A percentile compares a stretch with the other conserved stretches of the same genome.
Evolutionary conservation across 2,888 invertebrate species (phyloP).

Genomic region (Ptilodon capucinus): DNA sequence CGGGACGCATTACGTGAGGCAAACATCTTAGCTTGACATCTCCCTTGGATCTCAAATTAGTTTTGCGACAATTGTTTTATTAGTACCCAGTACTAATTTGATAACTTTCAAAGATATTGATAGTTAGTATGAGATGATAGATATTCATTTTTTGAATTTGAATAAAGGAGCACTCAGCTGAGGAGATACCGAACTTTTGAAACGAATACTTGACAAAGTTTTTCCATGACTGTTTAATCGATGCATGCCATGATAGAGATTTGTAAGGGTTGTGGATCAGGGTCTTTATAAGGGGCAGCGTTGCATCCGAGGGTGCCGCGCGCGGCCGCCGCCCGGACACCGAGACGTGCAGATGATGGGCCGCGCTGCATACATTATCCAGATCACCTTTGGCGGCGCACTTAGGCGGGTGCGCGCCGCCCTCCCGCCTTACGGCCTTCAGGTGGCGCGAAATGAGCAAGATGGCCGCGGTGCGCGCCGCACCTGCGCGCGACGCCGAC

Average conservation of each 20-base stretch:
- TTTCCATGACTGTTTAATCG: not conserved
- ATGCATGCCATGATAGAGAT: not conserved
- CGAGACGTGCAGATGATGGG: conserved; percentile 73
- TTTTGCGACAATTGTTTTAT: too few relatives aligned
- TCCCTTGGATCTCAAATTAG: too few relatives aligned
- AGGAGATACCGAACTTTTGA: not conserved
- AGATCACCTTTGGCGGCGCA: conserved; percentile 83
- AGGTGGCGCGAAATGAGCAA: conserved; percentile 96
- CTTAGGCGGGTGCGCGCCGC: conserved; percentile 81
- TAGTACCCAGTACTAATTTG: too few relatives aligned
- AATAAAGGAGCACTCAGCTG: too few relatives aligned
- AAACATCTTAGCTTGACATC: too few relatives aligned
- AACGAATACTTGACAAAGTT: too few relatives aligned
- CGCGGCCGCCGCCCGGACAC: conserved; percentile 54
- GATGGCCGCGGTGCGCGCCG: conserved; percentile 96
- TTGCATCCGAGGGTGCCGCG: conserved; percentile 40
- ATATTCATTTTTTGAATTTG: too few relatives aligned
- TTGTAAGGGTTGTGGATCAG: not conserved
- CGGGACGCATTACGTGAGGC: too few relatives aligned
- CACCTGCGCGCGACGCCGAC: conserved; percentile 94
- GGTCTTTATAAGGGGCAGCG: not conserved
- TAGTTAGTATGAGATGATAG: too few relatives aligned
- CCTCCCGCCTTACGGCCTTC: conserved; percentile 81
- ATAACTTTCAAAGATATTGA: too few relatives aligned
- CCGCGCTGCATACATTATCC: conserved; percentile 81